Evolutionary conservation across 2,797 vertebrate genomes (phyloP), one percentile per base, ranked within the genome.

Genomic region (Sylvia borin): DNA sequence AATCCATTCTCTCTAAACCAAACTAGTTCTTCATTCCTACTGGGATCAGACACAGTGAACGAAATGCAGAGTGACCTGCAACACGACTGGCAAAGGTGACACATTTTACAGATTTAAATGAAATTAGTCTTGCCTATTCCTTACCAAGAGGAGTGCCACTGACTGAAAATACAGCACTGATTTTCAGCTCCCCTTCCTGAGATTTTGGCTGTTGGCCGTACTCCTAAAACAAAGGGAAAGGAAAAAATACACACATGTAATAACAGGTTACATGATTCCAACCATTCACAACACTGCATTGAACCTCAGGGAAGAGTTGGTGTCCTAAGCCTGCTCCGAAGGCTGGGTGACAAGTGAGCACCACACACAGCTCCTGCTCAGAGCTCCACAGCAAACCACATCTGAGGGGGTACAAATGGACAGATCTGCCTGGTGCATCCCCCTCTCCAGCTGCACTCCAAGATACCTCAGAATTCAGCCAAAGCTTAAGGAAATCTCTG

Each of bases 101-200:
- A 73, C 8, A 57, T 84, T 81, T 76, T 54, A 78, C 21, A 91
- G 62, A 72, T 78, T 90, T 62, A 96, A 93, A 95, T 62, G 80
- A 82, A 97, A 55, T 76, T 67, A 84, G 18, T 74, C 73, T 92
- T 72, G 82, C 61, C 81, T 81, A 48, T 97, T 98, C 97, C 98
- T 98, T 97, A 97, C 98, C 97, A 90, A 98, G 94, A 92, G 98
- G 94, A 95, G 97, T 97, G 92, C 98, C 94, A 96, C 98, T 98
- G 95, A 99, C 99, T 67, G 99, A 99, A 98, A 98, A 99, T 65
- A 99, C 99, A 12, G 99, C 99, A n/a, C 99, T 99, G 94, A 99
- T 99, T 98, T 98, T 99, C 97, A 99, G 97, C 96, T 99, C 99
- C 85, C 98, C 98, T 90, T 99, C 99, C 89, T 98, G 97, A 97